Conservation (phyloP, 2,113 vertebrate species). For the Macaca mulatta region DNA sequence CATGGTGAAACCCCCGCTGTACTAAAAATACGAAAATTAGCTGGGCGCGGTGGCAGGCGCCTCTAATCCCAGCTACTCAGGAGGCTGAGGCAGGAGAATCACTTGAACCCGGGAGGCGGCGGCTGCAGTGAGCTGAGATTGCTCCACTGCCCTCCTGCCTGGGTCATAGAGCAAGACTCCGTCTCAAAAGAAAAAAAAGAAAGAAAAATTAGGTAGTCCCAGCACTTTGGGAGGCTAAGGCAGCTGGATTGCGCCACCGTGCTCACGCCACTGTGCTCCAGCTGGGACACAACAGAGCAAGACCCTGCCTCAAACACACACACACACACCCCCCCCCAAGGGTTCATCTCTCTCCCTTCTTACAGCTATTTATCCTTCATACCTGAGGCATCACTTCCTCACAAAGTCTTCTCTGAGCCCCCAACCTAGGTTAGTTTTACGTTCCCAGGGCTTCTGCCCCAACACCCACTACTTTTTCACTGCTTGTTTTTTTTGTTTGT, state of each 20-base stretch:
- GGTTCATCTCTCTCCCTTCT: neutral
- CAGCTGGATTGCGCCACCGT: too few species aligned
- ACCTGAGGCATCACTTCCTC: neutral
- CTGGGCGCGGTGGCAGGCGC: rapidly evolving
- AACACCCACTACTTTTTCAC: neutral
- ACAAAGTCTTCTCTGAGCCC: neutral
- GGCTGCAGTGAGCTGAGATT: too few species aligned
- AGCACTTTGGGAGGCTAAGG: neutral
- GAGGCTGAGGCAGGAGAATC: too few species aligned
- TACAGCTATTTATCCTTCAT: neutral
- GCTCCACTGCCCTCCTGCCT: too few species aligned
- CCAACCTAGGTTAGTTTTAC: neutral
- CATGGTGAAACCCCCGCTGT: too few species aligned
- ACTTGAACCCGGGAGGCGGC: too few species aligned
- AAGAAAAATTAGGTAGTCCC: neutral
- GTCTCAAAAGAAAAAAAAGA: too few species aligned
- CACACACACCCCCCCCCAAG: neutral
- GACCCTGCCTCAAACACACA: neutral
- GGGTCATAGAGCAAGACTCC: too few species aligned
- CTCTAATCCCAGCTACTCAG: too few species aligned
- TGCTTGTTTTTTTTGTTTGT: neutral
- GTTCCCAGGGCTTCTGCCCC: neutral
- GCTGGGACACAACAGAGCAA: neutral
- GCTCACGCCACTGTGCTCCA: neutral
- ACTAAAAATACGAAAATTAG: too few species aligned